Conservation (phyloP, 1,140 invertebrate genomes). For the Macrotrachela quadricornifera region DNA sequence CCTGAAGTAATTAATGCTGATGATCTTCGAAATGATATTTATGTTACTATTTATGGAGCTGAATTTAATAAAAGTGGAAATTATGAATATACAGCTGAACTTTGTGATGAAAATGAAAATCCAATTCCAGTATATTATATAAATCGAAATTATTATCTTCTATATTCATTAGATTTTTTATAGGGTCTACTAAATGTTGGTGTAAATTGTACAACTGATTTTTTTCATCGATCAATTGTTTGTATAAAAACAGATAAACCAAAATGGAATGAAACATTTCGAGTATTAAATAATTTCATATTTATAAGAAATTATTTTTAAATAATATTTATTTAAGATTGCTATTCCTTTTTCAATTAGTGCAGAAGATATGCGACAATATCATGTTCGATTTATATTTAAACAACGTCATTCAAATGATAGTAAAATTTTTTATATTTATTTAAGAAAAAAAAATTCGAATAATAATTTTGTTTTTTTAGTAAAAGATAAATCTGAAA, state of each 20-base stretch:
- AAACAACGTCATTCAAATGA: background rate
- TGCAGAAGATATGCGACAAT: background rate
- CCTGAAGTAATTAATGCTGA: slow-evolving; percentile 5
- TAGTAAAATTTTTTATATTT: background rate
- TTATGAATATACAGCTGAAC: slow-evolving; percentile 1
- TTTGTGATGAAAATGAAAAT: background rate
- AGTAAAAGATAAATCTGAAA: too few species aligned
- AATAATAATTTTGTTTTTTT: too few species aligned
- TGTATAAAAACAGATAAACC: slow-evolving; percentile 6
- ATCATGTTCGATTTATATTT: background rate
- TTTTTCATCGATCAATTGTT: slow-evolving; percentile 7
- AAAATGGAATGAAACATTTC: slow-evolving; percentile 7
- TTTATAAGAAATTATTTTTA: background rate
- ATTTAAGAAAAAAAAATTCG: background rate
- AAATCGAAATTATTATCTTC: background rate
- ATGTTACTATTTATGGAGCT: background rate
- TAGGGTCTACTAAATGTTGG: background rate
- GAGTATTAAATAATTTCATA: background rate
- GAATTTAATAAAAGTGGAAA: slow-evolving; percentile 6
- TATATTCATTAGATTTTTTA: background rate
- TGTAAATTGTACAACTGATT: background rate
- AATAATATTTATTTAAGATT: background rate
- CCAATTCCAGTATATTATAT: background rate
- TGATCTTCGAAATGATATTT: slow-evolving; percentile 7
- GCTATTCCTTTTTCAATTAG: background rate